phyloP scores from a whole-genome alignment of 2,888 invertebrate genomes.

The Athrips mouffetella region DNA sequence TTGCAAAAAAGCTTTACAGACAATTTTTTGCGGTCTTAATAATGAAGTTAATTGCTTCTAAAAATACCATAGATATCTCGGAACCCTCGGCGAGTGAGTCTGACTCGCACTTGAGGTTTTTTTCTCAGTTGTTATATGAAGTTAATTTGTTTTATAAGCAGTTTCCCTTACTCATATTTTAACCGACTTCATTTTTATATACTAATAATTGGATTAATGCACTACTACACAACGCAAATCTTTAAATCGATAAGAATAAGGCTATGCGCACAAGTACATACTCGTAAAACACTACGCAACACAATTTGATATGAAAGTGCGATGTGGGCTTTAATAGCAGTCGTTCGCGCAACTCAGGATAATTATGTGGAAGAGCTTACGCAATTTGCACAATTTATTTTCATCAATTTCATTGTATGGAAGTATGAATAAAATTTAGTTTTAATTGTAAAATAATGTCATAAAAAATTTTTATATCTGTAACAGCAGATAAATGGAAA shows the following conservation, averaged over 20 bases:
- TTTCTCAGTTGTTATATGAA: too few relatives aligned
- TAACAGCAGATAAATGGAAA: too few relatives aligned
- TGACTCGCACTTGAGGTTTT: too few relatives aligned
- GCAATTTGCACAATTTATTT: constrained; percentile 20
- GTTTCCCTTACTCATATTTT: too few relatives aligned
- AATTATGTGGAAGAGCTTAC: constrained; percentile 31
- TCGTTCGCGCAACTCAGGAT: constrained; percentile 28
- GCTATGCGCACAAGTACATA: constrained; percentile 2
- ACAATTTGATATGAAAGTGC: constrained; percentile 31
- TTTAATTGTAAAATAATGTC: neutral
- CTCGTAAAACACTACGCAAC: constrained; percentile 13
- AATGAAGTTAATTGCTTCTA: too few relatives aligned
- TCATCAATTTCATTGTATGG: constrained; percentile 13
- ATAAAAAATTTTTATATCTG: neutral
- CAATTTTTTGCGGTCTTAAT: too few relatives aligned
- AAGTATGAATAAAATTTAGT: neutral
- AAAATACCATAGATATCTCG: too few relatives aligned
- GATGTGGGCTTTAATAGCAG: constrained; percentile 28
- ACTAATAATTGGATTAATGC: too few relatives aligned
- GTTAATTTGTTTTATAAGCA: too few relatives aligned
- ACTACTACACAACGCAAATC: constrained; percentile 1
- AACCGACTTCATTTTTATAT: too few relatives aligned
- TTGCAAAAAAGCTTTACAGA: too few relatives aligned
- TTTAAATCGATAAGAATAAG: neutral
- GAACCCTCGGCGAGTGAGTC: too few relatives aligned